Evolutionary conservation across 2,888 invertebrate species (phyloP), one percentile per base, ranked within the genome.

Genomic region (Tenthredo distinguenda): DNA sequence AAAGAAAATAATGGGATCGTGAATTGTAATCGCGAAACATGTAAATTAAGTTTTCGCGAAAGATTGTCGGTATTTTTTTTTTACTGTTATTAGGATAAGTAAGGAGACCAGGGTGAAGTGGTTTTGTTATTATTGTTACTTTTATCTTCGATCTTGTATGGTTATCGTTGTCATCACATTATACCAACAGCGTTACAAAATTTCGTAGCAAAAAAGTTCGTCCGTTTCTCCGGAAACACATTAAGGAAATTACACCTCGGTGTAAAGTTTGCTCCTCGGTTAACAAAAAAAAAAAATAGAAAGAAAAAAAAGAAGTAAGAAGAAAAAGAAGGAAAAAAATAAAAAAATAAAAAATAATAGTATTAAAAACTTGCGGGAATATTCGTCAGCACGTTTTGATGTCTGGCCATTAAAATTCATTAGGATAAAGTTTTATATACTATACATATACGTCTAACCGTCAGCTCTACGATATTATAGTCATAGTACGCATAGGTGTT

Each of bases 141-240:
- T 31, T 77, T 77, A 77, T 77, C 77, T 77, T 77, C 18, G 34
- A 77, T 77, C 77, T 50, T 77, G 34, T 68, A 68, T 68, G 34
- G 76, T 76, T 76, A 76, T 76, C 76, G 76, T 47, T 76, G 77
- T 50, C 77, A 77, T 77, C 50, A 77, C 77, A 77, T 77, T 77
- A 26, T 26, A 55, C 47, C 50, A 18, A n/a, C 18, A 18, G 12
- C 18, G 74, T 15, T 18, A 74, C 37, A 9, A 55, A 81, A 81
- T 37, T 81, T 62, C 15, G 12, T 21, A n/a, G 55, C 2, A 62
- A 40, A 77, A 77, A 77, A 81, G 37, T 58, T 81, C n/a, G 58
- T 40, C 15, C 1, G 26, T 15, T 5, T 34, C 10, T 12, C 50
- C 77, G 34, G 79, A 68, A 47, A 81, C 26, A 34, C 50, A 50